A percentile compares a stretch with the other conserved stretches of the same genome.
Conservation (phyloP, 2,888 invertebrate species). For the Chymomyza amoena region DNA sequence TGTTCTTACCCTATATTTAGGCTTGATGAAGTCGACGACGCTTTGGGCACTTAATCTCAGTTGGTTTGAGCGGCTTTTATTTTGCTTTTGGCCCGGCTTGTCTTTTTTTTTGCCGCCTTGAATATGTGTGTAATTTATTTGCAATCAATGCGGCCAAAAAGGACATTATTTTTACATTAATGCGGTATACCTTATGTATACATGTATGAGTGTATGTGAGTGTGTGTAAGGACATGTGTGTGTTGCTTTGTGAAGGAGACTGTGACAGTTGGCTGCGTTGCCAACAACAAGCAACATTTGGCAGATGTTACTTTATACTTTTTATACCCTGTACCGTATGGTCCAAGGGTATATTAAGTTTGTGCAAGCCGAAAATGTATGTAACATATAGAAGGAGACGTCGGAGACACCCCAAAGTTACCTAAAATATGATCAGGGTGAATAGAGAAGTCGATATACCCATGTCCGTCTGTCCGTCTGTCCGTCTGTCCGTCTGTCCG, state of each 20-base stretch:
- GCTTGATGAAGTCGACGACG: slow-evolving; percentile 56
- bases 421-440: too few species aligned
- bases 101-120: neutral
- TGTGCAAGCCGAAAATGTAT: too few species aligned
- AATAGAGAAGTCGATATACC: too few species aligned
- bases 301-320: slow-evolving; percentile 62
- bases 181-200: slow-evolving; percentile 14
- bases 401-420: too few species aligned
- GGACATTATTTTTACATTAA: slow-evolving; percentile 71
- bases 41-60: slow-evolving; percentile 64
- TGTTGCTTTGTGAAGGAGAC: neutral
- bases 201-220: slow-evolving; percentile 8
- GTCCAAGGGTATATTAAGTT: too few species aligned
- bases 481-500: too few species aligned
- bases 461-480: too few species aligned
- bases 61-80: slow-evolving; percentile 11
- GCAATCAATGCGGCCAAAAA: slow-evolving; percentile 68
- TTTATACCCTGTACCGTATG: too few species aligned
- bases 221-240: slow-evolving; percentile 32
- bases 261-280: neutral
- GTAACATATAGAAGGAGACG: too few species aligned
- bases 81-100: slow-evolving; percentile 12
- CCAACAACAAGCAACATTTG: slow-evolving; percentile 40
- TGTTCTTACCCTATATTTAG: slow-evolving; percentile 1
- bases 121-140: slow-evolving; percentile 68